phyloP scores from a whole-genome alignment of 2,113 vertebrate genomes.

The Barbus barbus region DNA sequence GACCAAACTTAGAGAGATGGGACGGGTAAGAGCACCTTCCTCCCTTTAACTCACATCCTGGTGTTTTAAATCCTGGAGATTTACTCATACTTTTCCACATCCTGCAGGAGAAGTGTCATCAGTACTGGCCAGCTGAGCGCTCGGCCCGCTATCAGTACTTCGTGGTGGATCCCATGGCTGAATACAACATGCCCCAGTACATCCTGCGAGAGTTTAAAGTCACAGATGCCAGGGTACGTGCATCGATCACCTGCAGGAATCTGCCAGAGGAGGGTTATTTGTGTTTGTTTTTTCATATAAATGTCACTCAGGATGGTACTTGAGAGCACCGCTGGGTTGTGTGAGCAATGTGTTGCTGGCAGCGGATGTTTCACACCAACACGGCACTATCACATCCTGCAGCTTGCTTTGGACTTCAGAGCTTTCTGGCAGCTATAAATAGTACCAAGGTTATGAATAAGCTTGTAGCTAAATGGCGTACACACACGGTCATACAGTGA shows the following conservation, averaged over 20 bases:
- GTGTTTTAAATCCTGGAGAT: neutral
- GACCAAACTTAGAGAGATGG: constrained; percentile 95
- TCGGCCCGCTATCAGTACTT: constrained; percentile 98
- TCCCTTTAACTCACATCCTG: neutral
- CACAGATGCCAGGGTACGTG: constrained; percentile 86
- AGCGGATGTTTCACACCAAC: constrained; percentile 31
- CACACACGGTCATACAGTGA: constrained; percentile 28
- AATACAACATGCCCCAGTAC: constrained; percentile 99
- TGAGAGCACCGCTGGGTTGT: neutral
- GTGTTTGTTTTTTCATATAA: constrained; percentile 8
- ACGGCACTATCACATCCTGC: constrained; percentile 55
- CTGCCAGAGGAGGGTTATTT: neutral
- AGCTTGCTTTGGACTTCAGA: constrained; percentile 83
- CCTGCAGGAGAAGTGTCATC: constrained; percentile 93
- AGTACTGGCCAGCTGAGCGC: constrained; percentile 97
- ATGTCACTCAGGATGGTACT: neutral
- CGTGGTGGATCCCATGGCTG: constrained; percentile 96
- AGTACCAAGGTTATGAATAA: constrained; percentile 62
- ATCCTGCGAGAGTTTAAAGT: constrained; percentile 98
- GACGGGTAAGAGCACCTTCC: constrained; percentile 78
- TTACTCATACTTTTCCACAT: neutral
- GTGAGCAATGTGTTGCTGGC: neutral
- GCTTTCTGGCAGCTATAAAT: constrained; percentile 79
- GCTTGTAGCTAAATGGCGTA: constrained; percentile 74
- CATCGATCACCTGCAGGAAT: neutral